Evolutionary conservation across 2,797 vertebrate species (phyloP).

Genomic region (Tolypeutes matacus): DNA sequence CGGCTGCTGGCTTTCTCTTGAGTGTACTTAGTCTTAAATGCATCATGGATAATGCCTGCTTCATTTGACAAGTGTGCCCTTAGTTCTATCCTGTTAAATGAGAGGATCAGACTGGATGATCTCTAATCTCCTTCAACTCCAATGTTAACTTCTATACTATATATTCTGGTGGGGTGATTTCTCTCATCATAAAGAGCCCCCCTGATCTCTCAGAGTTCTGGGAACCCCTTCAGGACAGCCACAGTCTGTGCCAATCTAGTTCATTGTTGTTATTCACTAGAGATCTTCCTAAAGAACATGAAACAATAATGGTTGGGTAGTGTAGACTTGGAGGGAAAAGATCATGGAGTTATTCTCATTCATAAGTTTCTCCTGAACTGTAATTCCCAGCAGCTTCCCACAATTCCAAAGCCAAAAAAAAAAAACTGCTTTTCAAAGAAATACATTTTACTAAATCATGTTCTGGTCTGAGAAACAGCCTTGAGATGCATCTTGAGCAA

Average conservation of each 20-base stretch:
- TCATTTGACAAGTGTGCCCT: background rate
- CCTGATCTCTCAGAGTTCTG: background rate
- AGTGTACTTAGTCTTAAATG: background rate
- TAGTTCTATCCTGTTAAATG: background rate
- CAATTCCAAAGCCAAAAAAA: slow-evolving; percentile 61
- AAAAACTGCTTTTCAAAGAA: slow-evolving; percentile 50
- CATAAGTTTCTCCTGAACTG: background rate
- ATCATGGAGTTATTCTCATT: background rate
- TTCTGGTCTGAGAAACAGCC: slow-evolving; percentile 39
- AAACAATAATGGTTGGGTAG: background rate
- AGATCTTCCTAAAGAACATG: background rate
- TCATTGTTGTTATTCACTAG: background rate
- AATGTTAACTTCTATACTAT: slow-evolving; percentile 7
- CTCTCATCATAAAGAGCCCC: background rate
- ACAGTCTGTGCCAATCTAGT: background rate
- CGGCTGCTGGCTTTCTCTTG: background rate
- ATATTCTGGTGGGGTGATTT: background rate
- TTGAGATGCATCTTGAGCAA: slow-evolving; percentile 17
- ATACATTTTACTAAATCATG: slow-evolving; percentile 31
- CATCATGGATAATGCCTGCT: background rate
- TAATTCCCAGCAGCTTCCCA: slow-evolving; percentile 32
- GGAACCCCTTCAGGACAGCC: background rate
- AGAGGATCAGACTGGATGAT: background rate
- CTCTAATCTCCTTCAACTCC: slow-evolving; percentile 36
- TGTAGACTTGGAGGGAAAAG: background rate